Percentiles rank a stretch among this genome's conserved stretches.
These are phyloP conservation scores for Dexiosoma caninum DNA, from an alignment of 2,888 invertebrate genomes.

Conservation along the genomic window DNA sequence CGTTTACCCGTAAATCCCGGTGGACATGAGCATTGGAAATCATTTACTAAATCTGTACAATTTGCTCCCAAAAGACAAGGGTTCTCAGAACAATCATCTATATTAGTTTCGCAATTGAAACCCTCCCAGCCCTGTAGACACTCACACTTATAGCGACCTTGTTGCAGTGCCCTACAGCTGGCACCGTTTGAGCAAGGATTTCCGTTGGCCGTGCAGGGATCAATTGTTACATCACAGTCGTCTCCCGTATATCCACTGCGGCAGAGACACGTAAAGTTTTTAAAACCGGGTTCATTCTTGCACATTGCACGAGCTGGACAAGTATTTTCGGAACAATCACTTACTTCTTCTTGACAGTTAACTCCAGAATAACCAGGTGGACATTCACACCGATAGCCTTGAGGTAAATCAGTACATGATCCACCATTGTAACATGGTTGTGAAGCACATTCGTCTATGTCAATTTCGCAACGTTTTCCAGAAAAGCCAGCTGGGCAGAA, in stretches of 20 bases:
- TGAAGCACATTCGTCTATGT: conserved; percentile 96
- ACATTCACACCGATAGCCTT: conserved; percentile 94
- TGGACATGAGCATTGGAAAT: conserved; percentile 95
- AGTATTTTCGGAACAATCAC: conserved; percentile 92
- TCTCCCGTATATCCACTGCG: conserved; percentile 95
- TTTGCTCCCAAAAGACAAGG: conserved; percentile 94
- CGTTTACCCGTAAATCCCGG: conserved; percentile 96
- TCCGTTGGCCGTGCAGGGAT: conserved; percentile 92
- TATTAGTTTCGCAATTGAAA: conserved; percentile 94
- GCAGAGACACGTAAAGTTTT: conserved; percentile 95
- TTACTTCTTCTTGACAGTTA: conserved; percentile 95
- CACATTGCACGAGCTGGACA: conserved; percentile 98
- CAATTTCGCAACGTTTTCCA: conserved; percentile 94
- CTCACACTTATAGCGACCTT: conserved; percentile 95
- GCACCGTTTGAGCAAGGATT: conserved; percentile 95
- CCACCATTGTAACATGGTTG: conserved; percentile 96
- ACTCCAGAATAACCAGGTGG: conserved; percentile 92
- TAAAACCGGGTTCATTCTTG: conserved; percentile 93
- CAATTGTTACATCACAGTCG: conserved; percentile 93
- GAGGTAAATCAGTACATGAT: conserved; percentile 93
- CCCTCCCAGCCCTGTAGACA: conserved; percentile 99
- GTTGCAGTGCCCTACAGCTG: conserved; percentile 91
- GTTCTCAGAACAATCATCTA: conserved; percentile 94
- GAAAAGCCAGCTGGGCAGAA: conserved; percentile 97
- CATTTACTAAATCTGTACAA: conserved; percentile 95